Conservation (phyloP, 2,888 invertebrate genomes). For the Diadegma fenestrale region DNA sequence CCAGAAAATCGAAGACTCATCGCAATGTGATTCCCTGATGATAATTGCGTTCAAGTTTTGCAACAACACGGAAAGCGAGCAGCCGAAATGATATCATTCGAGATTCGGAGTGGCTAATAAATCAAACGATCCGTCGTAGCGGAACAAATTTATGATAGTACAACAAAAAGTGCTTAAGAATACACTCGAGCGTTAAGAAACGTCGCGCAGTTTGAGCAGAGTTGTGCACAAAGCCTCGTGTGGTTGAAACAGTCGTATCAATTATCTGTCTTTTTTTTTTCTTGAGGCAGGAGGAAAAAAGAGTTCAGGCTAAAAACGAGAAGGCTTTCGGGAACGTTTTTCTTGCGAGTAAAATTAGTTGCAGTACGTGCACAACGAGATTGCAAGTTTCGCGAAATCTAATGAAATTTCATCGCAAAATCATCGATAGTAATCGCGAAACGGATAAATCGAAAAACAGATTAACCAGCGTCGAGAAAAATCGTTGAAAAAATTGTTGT, state of each 20-base stretch:
- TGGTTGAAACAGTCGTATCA: neutral
- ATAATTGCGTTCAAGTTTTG: too few relatives aligned
- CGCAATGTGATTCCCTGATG: too few relatives aligned
- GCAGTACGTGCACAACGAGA: neutral
- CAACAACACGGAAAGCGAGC: too few relatives aligned
- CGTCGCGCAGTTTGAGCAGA: neutral
- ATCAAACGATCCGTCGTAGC: neutral
- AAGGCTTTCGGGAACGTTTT: constrained; percentile 4
- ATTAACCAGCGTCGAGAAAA: too few relatives aligned
- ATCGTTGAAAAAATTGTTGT: too few relatives aligned
- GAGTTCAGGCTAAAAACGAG: constrained; percentile 21
- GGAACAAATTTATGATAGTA: constrained; percentile 22
- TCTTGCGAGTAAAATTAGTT: constrained; percentile 49
- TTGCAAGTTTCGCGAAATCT: neutral
- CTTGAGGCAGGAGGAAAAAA: neutral
- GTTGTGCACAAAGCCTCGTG: neutral
- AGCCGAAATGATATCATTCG: too few relatives aligned
- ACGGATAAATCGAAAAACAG: too few relatives aligned
- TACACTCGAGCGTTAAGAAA: neutral
- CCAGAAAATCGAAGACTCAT: too few relatives aligned
- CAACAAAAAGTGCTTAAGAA: constrained; percentile 12
- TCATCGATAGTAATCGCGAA: neutral
- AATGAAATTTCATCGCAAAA: neutral
- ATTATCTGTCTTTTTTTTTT: constrained; percentile 51
- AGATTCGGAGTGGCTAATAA: too few relatives aligned